Evolutionary conservation across 2,888 invertebrate species (phyloP).

Genomic region (Apotomis betuletana): DNA sequence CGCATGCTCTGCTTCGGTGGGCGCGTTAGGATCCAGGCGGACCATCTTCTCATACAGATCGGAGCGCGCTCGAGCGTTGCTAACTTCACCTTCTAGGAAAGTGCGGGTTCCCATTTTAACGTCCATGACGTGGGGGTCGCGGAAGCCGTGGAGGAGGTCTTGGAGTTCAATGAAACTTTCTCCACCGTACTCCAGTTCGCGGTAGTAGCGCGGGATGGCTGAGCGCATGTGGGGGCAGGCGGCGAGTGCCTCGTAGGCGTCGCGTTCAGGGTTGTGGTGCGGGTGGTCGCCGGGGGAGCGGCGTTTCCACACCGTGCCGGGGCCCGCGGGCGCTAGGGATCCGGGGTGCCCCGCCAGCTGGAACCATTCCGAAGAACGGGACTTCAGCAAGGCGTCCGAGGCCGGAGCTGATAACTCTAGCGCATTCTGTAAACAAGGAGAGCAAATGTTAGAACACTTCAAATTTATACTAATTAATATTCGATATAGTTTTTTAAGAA

Average conservation of each 20-base stretch:
- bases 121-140: conserved; percentile 97
- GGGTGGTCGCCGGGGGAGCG: conserved; percentile 88
- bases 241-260: conserved; percentile 91
- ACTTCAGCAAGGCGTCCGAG: conserved; percentile 91
- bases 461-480: not conserved
- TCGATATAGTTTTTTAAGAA: not conserved
- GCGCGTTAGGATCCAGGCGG: conserved; percentile 93
- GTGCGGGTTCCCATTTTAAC: conserved; percentile 98
- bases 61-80: conserved; percentile 90
- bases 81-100: conserved; percentile 97
- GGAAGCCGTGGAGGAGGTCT: conserved; percentile 94
- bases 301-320: conserved; percentile 97
- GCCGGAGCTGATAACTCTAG: conserved; percentile 95
- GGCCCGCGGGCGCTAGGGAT: conserved; percentile 95
- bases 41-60: conserved; percentile 99
- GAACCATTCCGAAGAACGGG: conserved; percentile 90
- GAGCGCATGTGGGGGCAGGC: conserved; percentile 88
- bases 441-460: conserved; percentile 43
- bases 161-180: conserved; percentile 97
- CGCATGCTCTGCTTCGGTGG: conserved; percentile 92
- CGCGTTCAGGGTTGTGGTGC: conserved; percentile 88
- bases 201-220: conserved; percentile 92
- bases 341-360: conserved; percentile 97
- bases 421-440: conserved; percentile 89
- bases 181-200: conserved; percentile 90